These are phyloP conservation scores for Tauraco hartlaubi DNA, from an alignment of 2,797 vertebrate species.

Conservation along the genomic window DNA sequence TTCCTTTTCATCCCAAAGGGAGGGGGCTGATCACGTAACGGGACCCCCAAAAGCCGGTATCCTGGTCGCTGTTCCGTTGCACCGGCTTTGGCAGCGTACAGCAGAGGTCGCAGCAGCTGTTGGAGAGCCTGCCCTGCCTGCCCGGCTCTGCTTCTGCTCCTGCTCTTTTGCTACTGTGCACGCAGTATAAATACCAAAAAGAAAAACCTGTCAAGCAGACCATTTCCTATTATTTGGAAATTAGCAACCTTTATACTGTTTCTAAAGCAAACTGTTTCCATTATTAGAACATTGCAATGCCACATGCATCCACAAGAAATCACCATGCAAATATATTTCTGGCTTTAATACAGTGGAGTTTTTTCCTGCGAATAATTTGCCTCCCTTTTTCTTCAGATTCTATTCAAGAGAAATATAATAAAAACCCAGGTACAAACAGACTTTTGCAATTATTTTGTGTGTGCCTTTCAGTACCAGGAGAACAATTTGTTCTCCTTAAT, in stretches of 20 bases:
- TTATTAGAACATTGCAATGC: constrained; percentile 37
- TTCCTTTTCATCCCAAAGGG: not conserved
- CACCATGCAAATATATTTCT: not conserved
- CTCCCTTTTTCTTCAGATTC: not conserved
- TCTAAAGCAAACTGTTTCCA: constrained; percentile 69
- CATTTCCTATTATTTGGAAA: constrained; percentile 77
- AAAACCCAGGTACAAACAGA: constrained; percentile 23
- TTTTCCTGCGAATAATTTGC: not conserved
- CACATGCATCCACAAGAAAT: constrained; percentile 12
- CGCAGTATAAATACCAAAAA: constrained; percentile 47
- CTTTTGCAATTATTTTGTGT: constrained; percentile 13
- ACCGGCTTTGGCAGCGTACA: not conserved
- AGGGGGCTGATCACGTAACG: not conserved
- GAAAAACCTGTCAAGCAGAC: constrained; percentile 72
- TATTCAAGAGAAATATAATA: constrained; percentile 11
- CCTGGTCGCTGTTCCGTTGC: not conserved
- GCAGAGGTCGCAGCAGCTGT: constrained; percentile 23
- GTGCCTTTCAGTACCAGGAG: not conserved
- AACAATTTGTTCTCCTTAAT: constrained; percentile 53
- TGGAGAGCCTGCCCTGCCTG: constrained; percentile 21
- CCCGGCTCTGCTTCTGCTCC: not conserved
- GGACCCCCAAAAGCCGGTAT: not conserved
- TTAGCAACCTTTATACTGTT: constrained; percentile 74
- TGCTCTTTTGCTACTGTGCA: not conserved
- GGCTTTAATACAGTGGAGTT: not conserved